Percentiles rank a stretch among this genome's conserved stretches.
These are phyloP conservation scores for Apoda limacodes DNA, from an alignment of 2,888 invertebrate species.

Conservation along the genomic window DNA sequence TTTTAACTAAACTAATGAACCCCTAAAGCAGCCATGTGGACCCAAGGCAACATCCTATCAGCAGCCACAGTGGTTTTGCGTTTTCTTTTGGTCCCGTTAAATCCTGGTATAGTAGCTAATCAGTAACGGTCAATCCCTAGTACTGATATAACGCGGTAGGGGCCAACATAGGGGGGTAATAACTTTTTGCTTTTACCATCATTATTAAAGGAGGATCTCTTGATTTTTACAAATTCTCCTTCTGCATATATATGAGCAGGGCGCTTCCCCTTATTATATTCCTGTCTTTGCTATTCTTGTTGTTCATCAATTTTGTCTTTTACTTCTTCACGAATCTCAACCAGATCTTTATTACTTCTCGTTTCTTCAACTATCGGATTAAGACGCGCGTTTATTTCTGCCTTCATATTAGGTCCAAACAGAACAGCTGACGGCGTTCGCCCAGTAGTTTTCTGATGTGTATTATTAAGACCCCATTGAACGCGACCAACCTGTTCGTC, in stretches of 20 bases:
- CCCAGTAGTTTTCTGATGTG: constrained; percentile 1
- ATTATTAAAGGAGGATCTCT: constrained; percentile 14
- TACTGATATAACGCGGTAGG: constrained; percentile 13
- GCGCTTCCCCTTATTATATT: constrained; percentile 14
- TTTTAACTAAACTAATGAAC: no score
- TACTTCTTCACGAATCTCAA: no score
- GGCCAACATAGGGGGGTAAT: constrained; percentile 15
- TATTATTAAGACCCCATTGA: constrained; percentile 7
- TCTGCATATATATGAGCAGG: constrained; percentile 14
- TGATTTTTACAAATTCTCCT: constrained; percentile 21
- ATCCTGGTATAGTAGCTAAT: constrained; percentile 10
- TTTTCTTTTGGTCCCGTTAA: constrained; percentile 6
- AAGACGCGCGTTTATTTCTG: constrained; percentile 1
- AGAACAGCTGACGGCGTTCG: constrained; percentile 4
- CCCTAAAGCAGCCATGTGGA: no score
- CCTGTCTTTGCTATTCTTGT: constrained; percentile 13
- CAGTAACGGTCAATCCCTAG: constrained; percentile 18
- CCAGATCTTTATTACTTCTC: background rate
- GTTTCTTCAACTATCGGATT: constrained; percentile 4
- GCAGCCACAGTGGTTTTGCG: constrained; percentile 7
- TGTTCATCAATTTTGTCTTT: no score
- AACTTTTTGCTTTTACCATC: constrained; percentile 21
- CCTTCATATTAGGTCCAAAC: constrained; percentile 12
- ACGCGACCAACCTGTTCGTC: constrained; percentile 1
- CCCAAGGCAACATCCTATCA: constrained; percentile 6